Conservation (phyloP, 2,888 invertebrate species). For the Clistopyga incitator region DNA sequence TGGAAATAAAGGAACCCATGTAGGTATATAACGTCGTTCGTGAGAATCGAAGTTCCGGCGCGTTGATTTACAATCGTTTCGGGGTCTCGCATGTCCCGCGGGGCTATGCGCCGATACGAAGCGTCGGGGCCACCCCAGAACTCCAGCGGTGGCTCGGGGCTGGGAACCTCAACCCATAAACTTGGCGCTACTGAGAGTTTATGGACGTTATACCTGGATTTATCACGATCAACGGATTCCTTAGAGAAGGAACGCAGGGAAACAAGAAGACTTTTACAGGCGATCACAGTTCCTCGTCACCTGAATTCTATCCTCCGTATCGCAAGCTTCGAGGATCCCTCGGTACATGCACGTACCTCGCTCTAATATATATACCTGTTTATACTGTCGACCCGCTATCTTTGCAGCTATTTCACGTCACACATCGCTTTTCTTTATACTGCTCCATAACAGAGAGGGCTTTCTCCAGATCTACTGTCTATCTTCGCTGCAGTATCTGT, state of each 20-base stretch:
- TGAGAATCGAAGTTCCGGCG: slow-evolving; percentile 71
- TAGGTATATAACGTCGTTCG: slow-evolving; percentile 57
- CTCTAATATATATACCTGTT: slow-evolving; percentile 21
- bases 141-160: slow-evolving; percentile 10
- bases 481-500: slow-evolving; percentile 6
- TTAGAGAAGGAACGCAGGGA: slow-evolving; percentile 26
- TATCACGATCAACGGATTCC: slow-evolving; percentile 77
- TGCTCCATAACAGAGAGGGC: slow-evolving; percentile 14
- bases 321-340: slow-evolving; percentile 14
- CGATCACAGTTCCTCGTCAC: slow-evolving; percentile 57
- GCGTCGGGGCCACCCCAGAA: slow-evolving; percentile 59
- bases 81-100: slow-evolving; percentile 74
- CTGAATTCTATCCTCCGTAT: slow-evolving; percentile 17
- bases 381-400: slow-evolving; percentile 31
- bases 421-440: slow-evolving; percentile 32
- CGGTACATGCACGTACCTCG: slow-evolving; percentile 19
- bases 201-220: slow-evolving; percentile 79
- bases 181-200: slow-evolving; percentile 76
- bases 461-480: neutral
- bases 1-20: slow-evolving; percentile 1
- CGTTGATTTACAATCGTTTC: slow-evolving; percentile 78
- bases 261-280: slow-evolving; percentile 70
- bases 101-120: slow-evolving; percentile 65
- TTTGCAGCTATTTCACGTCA: slow-evolving; percentile 41
- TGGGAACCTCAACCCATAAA: slow-evolving; percentile 65